These are phyloP conservation scores for Zosterops lateralis DNA, from an alignment of 2,113 vertebrate species.

Conservation along the genomic window DNA sequence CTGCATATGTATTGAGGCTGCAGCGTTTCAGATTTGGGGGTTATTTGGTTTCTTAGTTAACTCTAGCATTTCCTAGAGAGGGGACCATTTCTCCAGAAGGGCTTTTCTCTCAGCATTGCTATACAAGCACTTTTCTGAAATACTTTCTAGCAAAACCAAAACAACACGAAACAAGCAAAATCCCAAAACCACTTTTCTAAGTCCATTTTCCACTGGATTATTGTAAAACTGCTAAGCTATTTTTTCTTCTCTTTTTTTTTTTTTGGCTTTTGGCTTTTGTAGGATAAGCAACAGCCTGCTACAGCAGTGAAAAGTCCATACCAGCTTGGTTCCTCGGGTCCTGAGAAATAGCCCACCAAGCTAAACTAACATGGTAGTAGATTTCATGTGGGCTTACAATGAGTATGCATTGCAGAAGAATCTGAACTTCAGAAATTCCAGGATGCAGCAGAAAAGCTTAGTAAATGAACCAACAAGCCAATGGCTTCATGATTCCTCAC, in stretches of 20 bases:
- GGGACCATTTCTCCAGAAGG: background rate
- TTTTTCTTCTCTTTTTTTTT: background rate
- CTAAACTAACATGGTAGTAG: background rate
- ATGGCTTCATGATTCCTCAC: accelerated
- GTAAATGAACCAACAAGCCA: background rate
- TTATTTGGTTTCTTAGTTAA: background rate
- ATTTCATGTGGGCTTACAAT: background rate
- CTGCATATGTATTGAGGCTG: background rate
- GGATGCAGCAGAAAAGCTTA: background rate
- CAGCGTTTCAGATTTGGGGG: background rate
- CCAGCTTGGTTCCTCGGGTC: background rate
- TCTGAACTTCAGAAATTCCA: background rate
- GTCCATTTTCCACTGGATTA: background rate
- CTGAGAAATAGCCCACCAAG: background rate
- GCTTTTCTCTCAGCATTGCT: background rate
- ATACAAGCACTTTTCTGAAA: background rate
- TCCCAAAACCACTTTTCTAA: background rate
- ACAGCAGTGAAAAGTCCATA: background rate
- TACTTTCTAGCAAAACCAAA: background rate
- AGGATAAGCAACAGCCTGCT: background rate
- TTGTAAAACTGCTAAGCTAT: background rate
- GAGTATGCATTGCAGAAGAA: background rate
- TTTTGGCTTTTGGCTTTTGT: background rate
- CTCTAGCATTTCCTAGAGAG: background rate
- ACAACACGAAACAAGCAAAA: slow-evolving; percentile 14